Evolutionary conservation across 1,140 invertebrate genomes (phyloP), one percentile per base, ranked within the genome.

Genomic region (Pomphorhynchus laevis): DNA sequence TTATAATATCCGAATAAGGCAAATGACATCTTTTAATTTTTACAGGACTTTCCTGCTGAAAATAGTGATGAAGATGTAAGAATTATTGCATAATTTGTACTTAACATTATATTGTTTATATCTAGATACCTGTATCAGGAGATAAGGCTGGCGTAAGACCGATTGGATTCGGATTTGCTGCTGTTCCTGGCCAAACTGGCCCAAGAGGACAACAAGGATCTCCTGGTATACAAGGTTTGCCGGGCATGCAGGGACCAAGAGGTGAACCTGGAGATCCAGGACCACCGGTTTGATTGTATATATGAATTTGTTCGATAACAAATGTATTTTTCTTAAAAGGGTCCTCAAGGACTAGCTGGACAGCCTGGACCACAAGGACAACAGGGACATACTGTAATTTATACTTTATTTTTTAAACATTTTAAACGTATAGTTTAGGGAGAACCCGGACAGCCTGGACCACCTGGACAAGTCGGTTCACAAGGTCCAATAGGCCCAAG

Each of bases 401-500:
- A n/a, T n/a, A n/a, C n/a, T n/a, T n/a, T n/a, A n/a, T n/a, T n/a
- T n/a, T n/a, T n/a, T n/a, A n/a, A 33, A 43, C 40, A 24, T 25
- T 31, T 39, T 25, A 29, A 23, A 12, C 23, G 31, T 43, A 49
- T 35, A 69, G 69, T 21, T 51, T 54, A 37, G 14, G 24, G 38
- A 14, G 21, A 20, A 0, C 11, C 31, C 14, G 39, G 36, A 20
- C n/a, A 18, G 12, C 54, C 60, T 16, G 71, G 71, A 33, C 43
- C 52, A 17, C 48, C 56, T 32, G 67, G 65, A 27, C 51, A 55
- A 34, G 55, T 55, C 31, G 68, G 67, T 9, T 47, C 55, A 40
- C 52, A 56, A n/a, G 70, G 70, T 40, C 64, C 67, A 45, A 57
- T 66, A 40, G 54, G 53, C 44, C 35, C 29, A 23, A 47, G 47